phyloP scores from a whole-genome alignment of 2,113 vertebrate genomes.

The Vulpes lagopus region DNA sequence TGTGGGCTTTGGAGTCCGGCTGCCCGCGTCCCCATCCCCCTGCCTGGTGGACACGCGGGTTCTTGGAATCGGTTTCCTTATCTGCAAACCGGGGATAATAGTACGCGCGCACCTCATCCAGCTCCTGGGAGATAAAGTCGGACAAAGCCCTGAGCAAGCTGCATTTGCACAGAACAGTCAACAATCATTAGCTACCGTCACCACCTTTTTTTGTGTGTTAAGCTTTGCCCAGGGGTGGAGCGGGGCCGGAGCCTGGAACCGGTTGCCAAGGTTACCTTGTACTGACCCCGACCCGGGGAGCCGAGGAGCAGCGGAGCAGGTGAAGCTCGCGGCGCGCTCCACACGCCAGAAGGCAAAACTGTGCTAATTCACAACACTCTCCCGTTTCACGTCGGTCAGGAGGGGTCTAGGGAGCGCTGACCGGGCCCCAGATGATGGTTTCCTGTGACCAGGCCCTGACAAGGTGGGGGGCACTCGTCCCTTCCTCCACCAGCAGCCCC shows the following conservation, averaged over 20 bases:
- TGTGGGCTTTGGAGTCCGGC: neutral
- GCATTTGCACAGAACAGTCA: neutral
- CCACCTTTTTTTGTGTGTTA: neutral
- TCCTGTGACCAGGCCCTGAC: neutral
- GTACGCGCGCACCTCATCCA: neutral
- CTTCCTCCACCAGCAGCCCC: neutral
- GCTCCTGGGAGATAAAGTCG: neutral
- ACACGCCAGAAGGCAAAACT: neutral
- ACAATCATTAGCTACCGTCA: neutral
- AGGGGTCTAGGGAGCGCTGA: neutral
- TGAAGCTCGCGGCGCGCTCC: neutral
- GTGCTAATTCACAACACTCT: neutral
- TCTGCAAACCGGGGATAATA: neutral
- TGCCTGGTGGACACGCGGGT: fast-evolving
- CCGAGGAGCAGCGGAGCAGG: neutral
- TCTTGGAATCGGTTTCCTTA: neutral
- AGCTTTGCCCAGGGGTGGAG: neutral
- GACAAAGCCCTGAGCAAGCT: neutral
- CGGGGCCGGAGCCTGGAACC: neutral
- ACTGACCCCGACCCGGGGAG: neutral
- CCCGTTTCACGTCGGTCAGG: neutral
- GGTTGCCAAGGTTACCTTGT: neutral
- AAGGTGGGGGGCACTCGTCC: neutral
- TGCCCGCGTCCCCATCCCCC: neutral
- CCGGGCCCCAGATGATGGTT: neutral